phyloP scores from a whole-genome alignment of 2,113 vertebrate genomes.

The Lophotis ruficrista region DNA sequence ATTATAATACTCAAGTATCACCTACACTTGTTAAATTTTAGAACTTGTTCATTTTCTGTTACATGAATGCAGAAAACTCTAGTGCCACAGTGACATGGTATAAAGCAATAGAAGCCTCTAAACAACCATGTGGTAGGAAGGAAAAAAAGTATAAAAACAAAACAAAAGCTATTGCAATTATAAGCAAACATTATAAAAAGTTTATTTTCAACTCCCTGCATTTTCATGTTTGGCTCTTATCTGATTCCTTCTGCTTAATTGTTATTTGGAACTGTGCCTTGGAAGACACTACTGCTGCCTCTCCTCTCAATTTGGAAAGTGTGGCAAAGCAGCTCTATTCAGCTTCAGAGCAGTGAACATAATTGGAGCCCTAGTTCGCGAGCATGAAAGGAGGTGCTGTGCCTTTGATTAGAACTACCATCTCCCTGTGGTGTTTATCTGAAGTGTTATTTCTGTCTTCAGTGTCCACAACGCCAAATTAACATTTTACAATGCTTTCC shows the following conservation, averaged over 20 bases:
- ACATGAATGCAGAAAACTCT: background rate
- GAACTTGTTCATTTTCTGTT: background rate
- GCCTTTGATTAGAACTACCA: conserved; percentile 66
- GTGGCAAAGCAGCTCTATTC: conserved; percentile 61
- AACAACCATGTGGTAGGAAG: background rate
- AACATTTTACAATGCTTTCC: conserved; percentile 58
- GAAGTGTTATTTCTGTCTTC: conserved; percentile 68
- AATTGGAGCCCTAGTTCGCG: conserved; percentile 58
- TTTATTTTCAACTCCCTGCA: conserved; percentile 44
- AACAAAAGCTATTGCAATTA: conserved; percentile 49
- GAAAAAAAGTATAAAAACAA: background rate
- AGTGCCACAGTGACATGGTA: background rate
- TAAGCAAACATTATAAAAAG: conserved; percentile 51
- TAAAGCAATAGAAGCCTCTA: background rate
- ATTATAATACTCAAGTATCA: background rate
- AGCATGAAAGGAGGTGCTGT: conserved; percentile 59
- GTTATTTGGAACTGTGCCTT: conserved; percentile 55
- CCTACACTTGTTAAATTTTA: background rate
- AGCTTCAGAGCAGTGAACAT: conserved; percentile 69
- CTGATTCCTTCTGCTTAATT: conserved; percentile 63
- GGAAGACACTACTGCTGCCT: conserved; percentile 42
- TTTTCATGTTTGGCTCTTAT: conserved; percentile 58
- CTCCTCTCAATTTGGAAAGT: conserved; percentile 59
- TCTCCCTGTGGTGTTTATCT: conserved; percentile 60
- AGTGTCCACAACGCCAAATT: conserved; percentile 56